These are phyloP conservation scores for Spea multiplicata DNA, from an alignment of 2,113 vertebrate genomes.

Conservation along the genomic window DNA sequence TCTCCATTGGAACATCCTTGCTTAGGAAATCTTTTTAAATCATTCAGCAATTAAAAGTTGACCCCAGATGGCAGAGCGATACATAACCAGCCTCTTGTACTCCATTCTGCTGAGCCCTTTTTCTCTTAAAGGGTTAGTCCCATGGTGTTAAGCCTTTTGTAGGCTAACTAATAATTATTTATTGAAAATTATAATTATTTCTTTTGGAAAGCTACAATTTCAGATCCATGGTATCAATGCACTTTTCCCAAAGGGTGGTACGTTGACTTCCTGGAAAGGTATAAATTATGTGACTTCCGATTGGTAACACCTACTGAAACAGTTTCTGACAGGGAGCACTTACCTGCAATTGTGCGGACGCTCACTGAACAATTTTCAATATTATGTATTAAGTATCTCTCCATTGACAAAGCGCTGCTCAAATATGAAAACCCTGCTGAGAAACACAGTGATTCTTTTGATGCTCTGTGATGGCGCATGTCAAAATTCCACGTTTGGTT, in stretches of 20 bases:
- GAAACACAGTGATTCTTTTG: slow-evolving; percentile 18
- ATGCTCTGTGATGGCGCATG: slow-evolving; percentile 29
- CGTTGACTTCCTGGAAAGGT: not conserved
- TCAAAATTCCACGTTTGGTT: slow-evolving; percentile 17
- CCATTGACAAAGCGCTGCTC: not conserved
- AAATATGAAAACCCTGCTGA: slow-evolving; percentile 18
- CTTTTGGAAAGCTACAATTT: slow-evolving; percentile 25
- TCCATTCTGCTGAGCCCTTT: too few relatives aligned
- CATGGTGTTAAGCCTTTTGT: not conserved
- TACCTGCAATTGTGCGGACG: not conserved
- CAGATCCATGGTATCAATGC: not conserved
- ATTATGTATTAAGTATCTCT: not conserved
- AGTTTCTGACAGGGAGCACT: not conserved
- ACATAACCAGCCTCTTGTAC: too few relatives aligned
- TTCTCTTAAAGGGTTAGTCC: too few relatives aligned
- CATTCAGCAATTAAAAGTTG: too few relatives aligned
- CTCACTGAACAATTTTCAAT: not conserved
- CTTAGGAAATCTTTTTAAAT: too few relatives aligned
- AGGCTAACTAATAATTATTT: slow-evolving; percentile 16
- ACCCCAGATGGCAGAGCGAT: too few relatives aligned
- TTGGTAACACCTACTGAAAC: not conserved
- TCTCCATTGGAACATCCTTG: too few relatives aligned
- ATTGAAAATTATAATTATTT: slow-evolving; percentile 14
- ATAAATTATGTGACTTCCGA: not conserved
- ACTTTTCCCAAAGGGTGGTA: not conserved